Percentiles rank a stretch among this genome's conserved stretches.
Conservation (phyloP, 2,888 invertebrate genomes). For the Rutpela maculata region DNA sequence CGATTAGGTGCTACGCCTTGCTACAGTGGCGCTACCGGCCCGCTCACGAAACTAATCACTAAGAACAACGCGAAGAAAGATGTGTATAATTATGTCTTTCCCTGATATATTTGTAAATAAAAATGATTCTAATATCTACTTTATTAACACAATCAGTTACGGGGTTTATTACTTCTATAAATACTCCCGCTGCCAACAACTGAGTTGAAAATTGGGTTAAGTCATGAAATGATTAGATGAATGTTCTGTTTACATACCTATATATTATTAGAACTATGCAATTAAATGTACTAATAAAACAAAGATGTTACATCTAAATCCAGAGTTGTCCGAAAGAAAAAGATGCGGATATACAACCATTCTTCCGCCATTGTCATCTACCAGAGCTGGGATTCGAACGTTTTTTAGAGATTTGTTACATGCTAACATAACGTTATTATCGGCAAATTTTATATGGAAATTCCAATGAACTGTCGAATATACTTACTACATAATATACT, state of each 20-base stretch:
- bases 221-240: not conserved
- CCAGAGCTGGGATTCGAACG: too few relatives aligned
- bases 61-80: constrained; percentile 19
- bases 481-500: too few relatives aligned
- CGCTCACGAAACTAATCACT: constrained; percentile 25
- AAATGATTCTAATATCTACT: constrained; percentile 7
- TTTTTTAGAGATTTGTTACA: too few relatives aligned
- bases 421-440: too few relatives aligned
- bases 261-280: too few relatives aligned
- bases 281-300: too few relatives aligned
- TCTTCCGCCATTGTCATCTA: too few relatives aligned
- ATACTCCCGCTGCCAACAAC: not conserved
- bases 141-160: not conserved
- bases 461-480: too few relatives aligned
- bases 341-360: too few relatives aligned
- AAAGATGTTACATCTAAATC: too few relatives aligned
- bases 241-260: not conserved
- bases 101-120: not conserved
- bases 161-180: not conserved
- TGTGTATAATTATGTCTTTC: constrained; percentile 9
- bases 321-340: too few relatives aligned
- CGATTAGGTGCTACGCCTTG: constrained; percentile 34
- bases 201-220: not conserved
- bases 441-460: too few relatives aligned
- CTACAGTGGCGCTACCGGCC: constrained; percentile 21